Base-by-base conservation (phyloP, 2,888 invertebrate genomes). In the Rhamnusium bicolor region DNA sequence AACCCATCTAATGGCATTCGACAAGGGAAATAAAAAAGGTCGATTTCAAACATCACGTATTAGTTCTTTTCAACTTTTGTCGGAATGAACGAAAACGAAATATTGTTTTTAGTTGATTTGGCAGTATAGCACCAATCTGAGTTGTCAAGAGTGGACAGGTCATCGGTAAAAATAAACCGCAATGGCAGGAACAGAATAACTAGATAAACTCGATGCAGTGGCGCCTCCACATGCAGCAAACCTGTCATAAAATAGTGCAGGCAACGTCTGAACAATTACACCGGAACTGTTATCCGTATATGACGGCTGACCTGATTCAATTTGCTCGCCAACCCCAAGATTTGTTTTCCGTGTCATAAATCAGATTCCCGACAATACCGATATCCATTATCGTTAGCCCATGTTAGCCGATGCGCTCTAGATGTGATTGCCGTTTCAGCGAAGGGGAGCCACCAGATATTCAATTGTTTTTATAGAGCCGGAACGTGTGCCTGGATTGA, bases 321-420 rank as follows among this genome's bases (percentile, higher is more conserved):
- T 87, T 87, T 87, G 82, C 81, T 78, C 80, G 82, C 81, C 81
- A 80, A 81, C 85, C 85, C 86, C 86, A 87, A 87, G 87, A 87
- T 86, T 86, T 87, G 87, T 86, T 87, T 87, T 86, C 86, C 86
- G 82, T 83, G 84, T 84, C 86, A 87, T 88, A 87, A 88, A 88
- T 88, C 87, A 88, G 87, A 87, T 86, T 85, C 84, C 84, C 85
- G 85, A 86, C 87, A 85, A 86, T 86, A 85, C 85, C 85, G 86
- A 86, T 87, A 87, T 87, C 86, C 86, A 87, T 87, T 87, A 87
- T 87, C 87, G 86, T 87, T 86, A 84, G 84, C 81, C 51, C 18
- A 18, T 83, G 85, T 87, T 86, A 84, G 84, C 81, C 51, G 51
- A 19, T 83, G 85, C 83, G 83, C 67, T 72, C 71, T 73, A 69